Evolutionary conservation across 2,888 invertebrate genomes (phyloP).

Genomic region (Rotaria socialis): DNA sequence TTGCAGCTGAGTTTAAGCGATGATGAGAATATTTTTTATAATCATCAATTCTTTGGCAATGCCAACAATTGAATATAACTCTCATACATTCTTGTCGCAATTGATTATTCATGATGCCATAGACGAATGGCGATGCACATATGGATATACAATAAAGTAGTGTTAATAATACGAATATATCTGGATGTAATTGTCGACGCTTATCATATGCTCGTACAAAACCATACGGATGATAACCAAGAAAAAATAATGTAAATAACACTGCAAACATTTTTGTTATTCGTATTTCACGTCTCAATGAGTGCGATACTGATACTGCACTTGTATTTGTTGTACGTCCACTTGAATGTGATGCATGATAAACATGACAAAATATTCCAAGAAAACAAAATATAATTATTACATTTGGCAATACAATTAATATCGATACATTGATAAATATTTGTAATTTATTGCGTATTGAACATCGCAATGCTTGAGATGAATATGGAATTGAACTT

Average conservation of each 20-base stretch:
- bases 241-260: constrained; percentile 45
- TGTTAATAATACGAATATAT: constrained; percentile 45
- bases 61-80: background rate
- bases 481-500: constrained; percentile 38
- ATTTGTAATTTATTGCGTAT: constrained; percentile 39
- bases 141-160: constrained; percentile 45
- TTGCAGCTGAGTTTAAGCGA: background rate
- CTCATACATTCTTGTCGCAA: constrained; percentile 39
- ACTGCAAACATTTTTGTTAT: constrained; percentile 46
- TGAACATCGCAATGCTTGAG: constrained; percentile 38
- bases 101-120: constrained; percentile 46
- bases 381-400: constrained; percentile 45
- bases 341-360: constrained; percentile 34
- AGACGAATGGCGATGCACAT: constrained; percentile 42
- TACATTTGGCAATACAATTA: constrained; percentile 40
- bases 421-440: constrained; percentile 40
- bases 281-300: constrained; percentile 42
- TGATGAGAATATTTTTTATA: background rate
- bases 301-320: background rate
- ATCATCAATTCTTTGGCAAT: constrained; percentile 22
- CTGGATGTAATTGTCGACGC: constrained; percentile 42
- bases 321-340: background rate
- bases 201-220: constrained; percentile 39
- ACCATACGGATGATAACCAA: constrained; percentile 44
- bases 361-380: constrained; percentile 42